Base-by-base conservation (phyloP, 2,888 invertebrate genomes). In the Onthophagus sagittarius region DNA sequence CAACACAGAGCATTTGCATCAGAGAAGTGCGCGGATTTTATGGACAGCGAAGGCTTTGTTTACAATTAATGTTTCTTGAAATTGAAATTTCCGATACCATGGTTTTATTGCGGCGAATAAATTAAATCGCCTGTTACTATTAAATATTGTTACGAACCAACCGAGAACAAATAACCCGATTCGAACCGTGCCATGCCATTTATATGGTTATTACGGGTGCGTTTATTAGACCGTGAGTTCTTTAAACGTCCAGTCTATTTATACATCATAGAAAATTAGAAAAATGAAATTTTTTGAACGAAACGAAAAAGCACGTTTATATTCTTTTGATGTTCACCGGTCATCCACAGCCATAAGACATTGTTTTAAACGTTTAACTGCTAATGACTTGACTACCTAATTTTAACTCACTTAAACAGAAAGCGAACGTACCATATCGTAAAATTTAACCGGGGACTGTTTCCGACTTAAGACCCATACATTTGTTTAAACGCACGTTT, bases 31-130 rank as follows among this genome's bases (percentile, higher is more conserved):
- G 9, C 15, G 23, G 31, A 67, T 67, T 67, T 31, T 23, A 67
- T 31, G 67, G 31, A 23, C 67, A 67, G 23, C 67, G 67, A 15
- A 15, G n/a, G 31, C 31, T 15, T 67, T 67, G 67, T 67, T 67
- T 67, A 67, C 67, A 67, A 67, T 67, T 67, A 67, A 67, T 67
- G 67, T 67, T 67, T 67, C 67, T 67, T 67, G 67, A 67, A 67
- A 67, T 67, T 67, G 67, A 67, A 67, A 67, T 67, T 67, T 67
- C 39, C 39, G 39, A 53, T 53, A 9, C 9, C 39, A 23, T 64
- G 67, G n/a, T 67, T 67, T 67, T 15, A 67, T n/a, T 2, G 67
- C 67, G 31, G 32, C 31, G 32, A 32, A 32, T 67, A 67, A 67
- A 67, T 32, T n/a, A 67, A 67, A 67, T 67, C 32, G 67, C 67